phyloP scores from a whole-genome alignment of 2,113 vertebrate genomes.

The Kryptolebias marmoratus region DNA sequence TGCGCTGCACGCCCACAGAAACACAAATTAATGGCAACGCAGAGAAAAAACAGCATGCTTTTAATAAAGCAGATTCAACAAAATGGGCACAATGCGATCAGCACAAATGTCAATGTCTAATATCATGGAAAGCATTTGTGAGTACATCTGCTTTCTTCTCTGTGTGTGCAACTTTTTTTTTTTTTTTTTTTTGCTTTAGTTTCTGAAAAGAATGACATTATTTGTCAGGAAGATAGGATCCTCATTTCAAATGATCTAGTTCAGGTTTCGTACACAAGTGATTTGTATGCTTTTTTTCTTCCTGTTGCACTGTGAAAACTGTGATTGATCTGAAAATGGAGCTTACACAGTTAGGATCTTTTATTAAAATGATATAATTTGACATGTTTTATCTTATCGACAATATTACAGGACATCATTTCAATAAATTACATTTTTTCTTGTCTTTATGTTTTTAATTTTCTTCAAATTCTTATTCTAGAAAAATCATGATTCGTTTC shows the following conservation, averaged over 20 bases:
- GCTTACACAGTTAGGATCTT: not conserved
- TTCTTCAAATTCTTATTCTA: too few species aligned
- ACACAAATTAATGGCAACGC: slow-evolving; percentile 75
- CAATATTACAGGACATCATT: not conserved
- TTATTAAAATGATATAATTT: not conserved
- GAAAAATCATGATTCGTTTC: too few species aligned
- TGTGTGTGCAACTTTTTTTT: slow-evolving; percentile 43
- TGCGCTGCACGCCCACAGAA: slow-evolving; percentile 64
- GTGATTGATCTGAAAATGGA: slow-evolving; percentile 5
- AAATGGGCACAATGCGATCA: slow-evolving; percentile 74
- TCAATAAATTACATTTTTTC: too few species aligned
- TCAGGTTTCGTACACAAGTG: slow-evolving; percentile 18
- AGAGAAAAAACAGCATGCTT: slow-evolving; percentile 34
- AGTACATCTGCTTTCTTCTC: slow-evolving; percentile 62
- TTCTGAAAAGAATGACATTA: slow-evolving; percentile 39
- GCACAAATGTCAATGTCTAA: slow-evolving; percentile 77
- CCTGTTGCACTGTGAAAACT: slow-evolving; percentile 2
- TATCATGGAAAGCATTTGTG: slow-evolving; percentile 67
- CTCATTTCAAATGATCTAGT: slow-evolving; percentile 30
- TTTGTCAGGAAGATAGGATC: slow-evolving; percentile 39
- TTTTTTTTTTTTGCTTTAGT: slow-evolving; percentile 16
- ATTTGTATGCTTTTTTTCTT: slow-evolving; percentile 18
- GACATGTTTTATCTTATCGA: too few species aligned
- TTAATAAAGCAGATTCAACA: slow-evolving; percentile 79
- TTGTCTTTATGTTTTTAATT: too few species aligned